A percentile compares a stretch with the other conserved stretches of the same genome.
These are phyloP conservation scores for Naja naja DNA, from an alignment of 2,113 vertebrate genomes.

Conservation along the genomic window DNA sequence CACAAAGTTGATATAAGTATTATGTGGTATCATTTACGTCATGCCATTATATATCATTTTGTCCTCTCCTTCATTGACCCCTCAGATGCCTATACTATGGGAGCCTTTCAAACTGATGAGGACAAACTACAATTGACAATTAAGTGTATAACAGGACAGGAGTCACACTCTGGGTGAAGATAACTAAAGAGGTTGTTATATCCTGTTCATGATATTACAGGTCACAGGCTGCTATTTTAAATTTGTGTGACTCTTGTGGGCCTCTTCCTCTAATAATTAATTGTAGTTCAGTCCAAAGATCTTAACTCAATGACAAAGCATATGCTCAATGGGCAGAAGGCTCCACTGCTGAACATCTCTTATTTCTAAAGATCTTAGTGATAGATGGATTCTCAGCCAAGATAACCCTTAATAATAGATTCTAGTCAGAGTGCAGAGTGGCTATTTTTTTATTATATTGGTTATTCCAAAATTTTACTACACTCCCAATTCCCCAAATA, in stretches of 20 bases:
- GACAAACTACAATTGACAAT: background rate
- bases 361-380: background rate
- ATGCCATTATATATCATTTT: background rate
- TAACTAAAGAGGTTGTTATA: background rate
- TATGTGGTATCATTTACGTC: background rate
- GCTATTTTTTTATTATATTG: background rate
- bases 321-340: background rate
- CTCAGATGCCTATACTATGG: background rate
- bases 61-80: background rate
- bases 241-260: background rate
- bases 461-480: background rate
- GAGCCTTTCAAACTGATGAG: background rate
- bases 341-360: background rate
- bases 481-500: background rate
- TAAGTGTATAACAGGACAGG: background rate
- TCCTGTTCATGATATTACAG: background rate
- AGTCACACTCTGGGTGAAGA: background rate
- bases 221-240: background rate
- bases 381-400: background rate
- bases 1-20: background rate
- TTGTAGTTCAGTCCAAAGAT: background rate
- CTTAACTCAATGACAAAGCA: background rate
- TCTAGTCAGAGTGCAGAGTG: background rate
- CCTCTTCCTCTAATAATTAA: background rate
- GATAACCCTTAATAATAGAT: background rate